A percentile compares a stretch with the other conserved stretches of the same genome.
These are phyloP conservation scores for Thunnus thynnus DNA, from an alignment of 2,113 vertebrate genomes.

Conservation along the genomic window DNA sequence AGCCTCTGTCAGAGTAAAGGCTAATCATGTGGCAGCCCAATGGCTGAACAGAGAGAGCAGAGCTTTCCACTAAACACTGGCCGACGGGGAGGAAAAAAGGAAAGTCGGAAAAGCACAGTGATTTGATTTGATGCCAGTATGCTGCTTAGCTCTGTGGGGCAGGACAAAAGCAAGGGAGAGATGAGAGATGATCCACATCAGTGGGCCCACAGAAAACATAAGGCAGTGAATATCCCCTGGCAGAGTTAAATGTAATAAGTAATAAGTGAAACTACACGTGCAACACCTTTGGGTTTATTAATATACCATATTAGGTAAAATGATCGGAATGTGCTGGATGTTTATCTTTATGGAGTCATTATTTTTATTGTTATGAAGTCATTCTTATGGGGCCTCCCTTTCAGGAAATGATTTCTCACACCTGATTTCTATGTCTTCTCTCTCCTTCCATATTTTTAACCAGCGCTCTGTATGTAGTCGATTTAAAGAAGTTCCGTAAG, in stretches of 20 bases:
- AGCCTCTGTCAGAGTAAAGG: slow-evolving; percentile 30
- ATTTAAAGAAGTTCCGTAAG: slow-evolving; percentile 96
- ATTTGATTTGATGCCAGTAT: slow-evolving; percentile 42
- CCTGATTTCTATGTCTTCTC: slow-evolving; percentile 2
- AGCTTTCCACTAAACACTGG: slow-evolving; percentile 6
- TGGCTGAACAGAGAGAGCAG: slow-evolving; percentile 23
- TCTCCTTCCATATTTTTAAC: slow-evolving; percentile 17
- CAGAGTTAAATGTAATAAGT: slow-evolving; percentile 39
- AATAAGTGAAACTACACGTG: slow-evolving; percentile 29
- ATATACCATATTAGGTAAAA: slow-evolving; percentile 13
- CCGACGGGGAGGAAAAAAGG: slow-evolving; percentile 27
- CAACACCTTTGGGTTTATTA: slow-evolving; percentile 36
- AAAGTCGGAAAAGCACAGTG: slow-evolving; percentile 29
- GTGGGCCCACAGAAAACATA: slow-evolving; percentile 25
- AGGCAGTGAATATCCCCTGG: slow-evolving; percentile 21
- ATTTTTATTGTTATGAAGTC: slow-evolving; percentile 26
- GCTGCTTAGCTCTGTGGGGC: slow-evolving; percentile 26
- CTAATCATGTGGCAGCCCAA: slow-evolving; percentile 35
- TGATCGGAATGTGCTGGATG: slow-evolving; percentile 23
- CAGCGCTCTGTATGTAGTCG: slow-evolving; percentile 96
- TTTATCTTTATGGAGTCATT: slow-evolving; percentile 41
- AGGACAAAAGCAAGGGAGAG: slow-evolving; percentile 34
- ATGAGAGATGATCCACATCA: slow-evolving; percentile 30
- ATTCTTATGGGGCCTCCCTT: slow-evolving; percentile 5
- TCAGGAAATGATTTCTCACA: slow-evolving; percentile 33